Percentiles rank a stretch among this genome's conserved stretches.
Conservation (phyloP, 2,888 invertebrate genomes). For the Cephus rjabovi region DNA sequence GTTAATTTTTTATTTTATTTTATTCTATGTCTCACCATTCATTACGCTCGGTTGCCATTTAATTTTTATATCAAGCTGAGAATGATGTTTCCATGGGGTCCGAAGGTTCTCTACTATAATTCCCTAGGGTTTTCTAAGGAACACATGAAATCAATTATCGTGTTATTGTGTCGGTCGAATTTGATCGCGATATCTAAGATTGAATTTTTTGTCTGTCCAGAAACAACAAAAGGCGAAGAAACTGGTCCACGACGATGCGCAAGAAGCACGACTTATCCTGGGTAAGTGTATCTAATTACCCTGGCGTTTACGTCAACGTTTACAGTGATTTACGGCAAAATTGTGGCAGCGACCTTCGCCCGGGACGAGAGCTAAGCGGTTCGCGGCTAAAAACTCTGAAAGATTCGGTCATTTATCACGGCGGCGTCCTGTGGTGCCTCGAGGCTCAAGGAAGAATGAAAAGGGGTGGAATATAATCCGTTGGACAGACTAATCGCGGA, state of each 20-base stretch:
- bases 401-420: constrained; percentile 65
- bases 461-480: constrained; percentile 60
- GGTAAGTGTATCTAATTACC: constrained; percentile 65
- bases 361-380: constrained; percentile 41
- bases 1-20: constrained; percentile 12
- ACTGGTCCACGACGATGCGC: constrained; percentile 35
- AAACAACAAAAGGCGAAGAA: constrained; percentile 35
- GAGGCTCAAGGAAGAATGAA: constrained; percentile 50
- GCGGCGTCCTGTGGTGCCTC: constrained; percentile 50
- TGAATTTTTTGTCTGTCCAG: constrained; percentile 16
- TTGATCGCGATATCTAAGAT: too few relatives aligned
- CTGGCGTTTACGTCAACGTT: constrained; percentile 65
- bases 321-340: constrained; percentile 65
- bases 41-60: constrained; percentile 40
- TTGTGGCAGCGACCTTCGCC: constrained; percentile 62
- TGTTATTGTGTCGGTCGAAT: too few relatives aligned
- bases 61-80: constrained; percentile 46
- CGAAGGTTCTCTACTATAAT: too few relatives aligned
- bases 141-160: too few relatives aligned
- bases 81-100: not conserved
- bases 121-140: too few relatives aligned
- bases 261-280: constrained; percentile 47
- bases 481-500: constrained; percentile 62
- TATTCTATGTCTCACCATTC: constrained; percentile 8
- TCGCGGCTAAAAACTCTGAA: constrained; percentile 48